Conservation (phyloP, 2,113 vertebrate species). For the Macaca nemestrina region DNA sequence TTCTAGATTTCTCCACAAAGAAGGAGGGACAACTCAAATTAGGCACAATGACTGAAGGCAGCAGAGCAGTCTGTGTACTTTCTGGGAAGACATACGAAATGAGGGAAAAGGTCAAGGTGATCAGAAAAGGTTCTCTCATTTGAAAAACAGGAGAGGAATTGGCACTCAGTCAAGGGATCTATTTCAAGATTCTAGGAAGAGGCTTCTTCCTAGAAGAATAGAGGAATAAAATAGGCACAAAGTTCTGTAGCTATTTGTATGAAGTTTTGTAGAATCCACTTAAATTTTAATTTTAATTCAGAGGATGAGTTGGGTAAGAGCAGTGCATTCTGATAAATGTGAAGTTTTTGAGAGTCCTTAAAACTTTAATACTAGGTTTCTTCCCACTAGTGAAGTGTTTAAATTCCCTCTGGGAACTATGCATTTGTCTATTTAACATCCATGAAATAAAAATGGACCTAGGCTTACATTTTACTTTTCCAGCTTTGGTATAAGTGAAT, state of each 20-base stretch:
- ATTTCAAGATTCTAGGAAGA: background rate
- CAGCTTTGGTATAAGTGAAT: constrained; percentile 42
- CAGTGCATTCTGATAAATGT: background rate
- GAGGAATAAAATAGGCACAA: background rate
- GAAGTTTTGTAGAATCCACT: background rate
- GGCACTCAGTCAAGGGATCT: background rate
- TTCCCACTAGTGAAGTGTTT: background rate
- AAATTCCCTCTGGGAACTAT: background rate
- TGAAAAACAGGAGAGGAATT: constrained; percentile 2
- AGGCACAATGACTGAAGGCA: background rate
- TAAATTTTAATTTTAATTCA: background rate
- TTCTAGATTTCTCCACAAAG: background rate
- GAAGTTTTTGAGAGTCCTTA: background rate
- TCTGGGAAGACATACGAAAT: background rate
- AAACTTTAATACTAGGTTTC: background rate
- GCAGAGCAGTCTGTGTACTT: background rate
- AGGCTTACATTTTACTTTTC: constrained; percentile 19
- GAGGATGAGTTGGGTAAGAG: background rate
- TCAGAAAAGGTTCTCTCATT: background rate
- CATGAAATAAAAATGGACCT: background rate
- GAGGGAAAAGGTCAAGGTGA: constrained; percentile 24
- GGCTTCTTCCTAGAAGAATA: background rate
- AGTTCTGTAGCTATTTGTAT: background rate
- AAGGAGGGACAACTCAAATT: background rate
- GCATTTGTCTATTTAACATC: background rate